phyloP scores from a whole-genome alignment of 2,888 invertebrate genomes.

The Julus scandinavius region DNA sequence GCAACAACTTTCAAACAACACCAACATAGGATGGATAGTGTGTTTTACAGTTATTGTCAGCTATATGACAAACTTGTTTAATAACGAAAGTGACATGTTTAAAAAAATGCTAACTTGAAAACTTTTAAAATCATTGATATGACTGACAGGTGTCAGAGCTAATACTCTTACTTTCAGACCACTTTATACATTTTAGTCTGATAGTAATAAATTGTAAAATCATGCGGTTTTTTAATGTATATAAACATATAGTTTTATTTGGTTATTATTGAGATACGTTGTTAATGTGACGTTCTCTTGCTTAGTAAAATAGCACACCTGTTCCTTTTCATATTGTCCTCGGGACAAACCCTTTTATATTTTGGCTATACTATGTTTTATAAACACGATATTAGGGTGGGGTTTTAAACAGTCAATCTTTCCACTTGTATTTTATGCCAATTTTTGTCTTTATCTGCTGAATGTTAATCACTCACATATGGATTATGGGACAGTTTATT shows the following conservation, averaged over 20 bases:
- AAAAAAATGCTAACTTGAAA: too few species aligned
- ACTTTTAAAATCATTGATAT: too few species aligned
- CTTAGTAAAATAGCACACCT: not conserved
- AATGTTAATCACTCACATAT: not conserved
- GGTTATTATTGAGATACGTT: not conserved
- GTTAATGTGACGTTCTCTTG: slow-evolving; percentile 8
- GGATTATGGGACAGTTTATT: not conserved
- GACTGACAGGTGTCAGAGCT: too few species aligned
- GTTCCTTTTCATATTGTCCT: slow-evolving; percentile 6
- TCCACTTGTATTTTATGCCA: not conserved
- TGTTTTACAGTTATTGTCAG: too few species aligned
- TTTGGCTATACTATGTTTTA: not conserved
- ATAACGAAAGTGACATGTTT: too few species aligned
- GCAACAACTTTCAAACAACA: not conserved
- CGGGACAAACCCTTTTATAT: not conserved
- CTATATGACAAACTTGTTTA: too few species aligned
- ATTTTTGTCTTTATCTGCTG: not conserved
- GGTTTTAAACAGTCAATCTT: not conserved
- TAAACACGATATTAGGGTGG: not conserved
- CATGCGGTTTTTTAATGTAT: too few species aligned
- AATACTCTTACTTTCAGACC: too few species aligned
- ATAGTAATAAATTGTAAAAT: too few species aligned
- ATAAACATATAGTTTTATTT: not conserved
- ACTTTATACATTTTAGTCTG: too few species aligned
- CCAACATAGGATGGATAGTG: not conserved